Conservation (phyloP, 2,797 vertebrate genomes). For the Chanos chanos region DNA sequence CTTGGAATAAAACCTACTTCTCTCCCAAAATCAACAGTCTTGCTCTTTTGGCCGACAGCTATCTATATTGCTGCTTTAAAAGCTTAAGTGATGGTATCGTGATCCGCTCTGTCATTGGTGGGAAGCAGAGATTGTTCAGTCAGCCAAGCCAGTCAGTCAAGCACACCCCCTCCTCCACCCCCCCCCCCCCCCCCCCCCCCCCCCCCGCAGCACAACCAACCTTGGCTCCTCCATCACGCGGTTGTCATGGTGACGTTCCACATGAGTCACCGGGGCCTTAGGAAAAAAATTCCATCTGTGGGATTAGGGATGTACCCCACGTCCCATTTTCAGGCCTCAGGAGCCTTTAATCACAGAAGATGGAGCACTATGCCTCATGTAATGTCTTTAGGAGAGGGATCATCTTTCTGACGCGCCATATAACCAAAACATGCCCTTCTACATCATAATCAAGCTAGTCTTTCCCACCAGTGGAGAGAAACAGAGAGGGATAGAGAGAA, state of each 20-base stretch:
- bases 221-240: slow-evolving; percentile 4
- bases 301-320: slow-evolving; percentile 9
- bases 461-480: no score
- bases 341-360: slow-evolving; percentile 30
- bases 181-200: background rate
- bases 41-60: slow-evolving; percentile 13
- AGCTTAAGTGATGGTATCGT: no score
- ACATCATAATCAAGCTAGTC: slow-evolving; percentile 6
- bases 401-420: background rate
- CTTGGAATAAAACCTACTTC: background rate
- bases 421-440: background rate
- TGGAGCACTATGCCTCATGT: background rate
- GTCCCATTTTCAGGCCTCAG: slow-evolving; percentile 2
- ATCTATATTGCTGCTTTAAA: slow-evolving; percentile 7
- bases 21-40: slow-evolving; percentile 5
- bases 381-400: slow-evolving; percentile 4
- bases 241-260: slow-evolving; percentile 43
- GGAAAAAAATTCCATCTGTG: background rate
- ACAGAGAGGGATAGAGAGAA: background rate
- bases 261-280: slow-evolving; percentile 6
- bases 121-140: no score
- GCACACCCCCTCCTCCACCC: background rate
- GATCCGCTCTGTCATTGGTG: no score
- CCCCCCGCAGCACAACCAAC: background rate
- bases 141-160: no score